Base-by-base conservation (phyloP, 2,113 vertebrate species). In the Cettia cetti region DNA sequence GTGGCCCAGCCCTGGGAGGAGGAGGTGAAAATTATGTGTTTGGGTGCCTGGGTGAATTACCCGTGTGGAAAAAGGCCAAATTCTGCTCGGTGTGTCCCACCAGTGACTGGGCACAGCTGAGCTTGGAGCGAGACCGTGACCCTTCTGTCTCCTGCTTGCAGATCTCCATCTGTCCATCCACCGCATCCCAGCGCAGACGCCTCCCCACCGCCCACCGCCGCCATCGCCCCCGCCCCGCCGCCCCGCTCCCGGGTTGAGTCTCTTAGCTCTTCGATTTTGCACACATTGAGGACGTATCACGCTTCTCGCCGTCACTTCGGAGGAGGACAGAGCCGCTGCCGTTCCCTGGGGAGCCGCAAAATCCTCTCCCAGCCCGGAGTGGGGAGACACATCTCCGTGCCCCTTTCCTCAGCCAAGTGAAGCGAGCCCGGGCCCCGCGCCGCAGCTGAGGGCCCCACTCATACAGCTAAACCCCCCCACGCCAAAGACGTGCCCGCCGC, bases 211-310 rank as follows among this genome's bases (percentile, higher is more conserved):
- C 68, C 76, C 78, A 15, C 52, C 47, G 1, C 89, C 13, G 1
- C 63, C 65, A 31, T 53, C 8, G 15, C 57, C 59, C 14, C 3
- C 6, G 74, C n/a, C 82, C 39, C 6, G 6, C 64, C 15, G 5
- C 76, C 89, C 87, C 31, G 10, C 16, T 60, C 75, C 90, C 37
- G 5, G 40, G 75, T 52, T 71, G 92, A 94, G 80, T 94, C 96
- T 96, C 80, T 94, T 91, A 86, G 96, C 92, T 95, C 95, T 94
- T 96, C 92, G 80, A 95, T 97, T 97, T 97, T 97, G 97, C 97
- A 97, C 96, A 97, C 90, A 42, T 42, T 93, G 96, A 96, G 96
- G 96, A 96, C 71, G 75, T 66, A 77, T 66, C 94, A 65, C 45
- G 42, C 95, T 96, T 96, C 95, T 97, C 65, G 15, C 89, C 95